Conservation (phyloP, 2,113 vertebrate genomes). For the Oryzias celebensis region DNA sequence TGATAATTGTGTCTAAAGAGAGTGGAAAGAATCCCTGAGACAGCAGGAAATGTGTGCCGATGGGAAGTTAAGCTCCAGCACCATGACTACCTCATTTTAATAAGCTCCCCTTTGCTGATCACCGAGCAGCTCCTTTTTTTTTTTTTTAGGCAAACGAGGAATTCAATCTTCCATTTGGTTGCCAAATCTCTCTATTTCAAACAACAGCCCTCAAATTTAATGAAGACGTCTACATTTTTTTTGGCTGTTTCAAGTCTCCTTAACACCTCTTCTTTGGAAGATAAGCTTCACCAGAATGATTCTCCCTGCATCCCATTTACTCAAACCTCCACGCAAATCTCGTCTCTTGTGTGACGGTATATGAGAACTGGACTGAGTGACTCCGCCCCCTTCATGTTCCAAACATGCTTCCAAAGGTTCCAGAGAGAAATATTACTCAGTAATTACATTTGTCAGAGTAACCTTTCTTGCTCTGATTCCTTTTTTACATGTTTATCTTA, state of each 20-base stretch:
- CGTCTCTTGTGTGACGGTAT: conserved; percentile 17
- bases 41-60: conserved; percentile 67
- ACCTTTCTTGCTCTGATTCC: too few species aligned
- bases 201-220: conserved; percentile 27
- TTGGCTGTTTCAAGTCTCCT: conserved; percentile 16
- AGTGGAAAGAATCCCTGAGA: conserved; percentile 74
- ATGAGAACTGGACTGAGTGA: too few species aligned
- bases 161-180: conserved; percentile 54
- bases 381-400: too few species aligned
- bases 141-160: conserved; percentile 54
- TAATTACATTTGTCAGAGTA: too few species aligned
- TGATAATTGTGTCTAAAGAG: conserved; percentile 71
- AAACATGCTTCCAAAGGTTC: too few species aligned
- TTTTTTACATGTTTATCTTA: too few species aligned
- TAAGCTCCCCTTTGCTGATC: conserved; percentile 56
- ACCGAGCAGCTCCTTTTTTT: conserved; percentile 4
- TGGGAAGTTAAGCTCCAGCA: conserved; percentile 57
- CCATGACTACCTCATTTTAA: conserved; percentile 60
- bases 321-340: conserved; percentile 14
- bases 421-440: too few species aligned
- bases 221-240: conserved; percentile 23
- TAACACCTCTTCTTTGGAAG: conserved; percentile 4
- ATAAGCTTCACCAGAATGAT: conserved; percentile 6
- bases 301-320: too few species aligned
- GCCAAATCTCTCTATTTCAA: conserved; percentile 49